A percentile compares a stretch with the other conserved stretches of the same genome.
These are phyloP conservation scores for Emys orbicularis DNA, from an alignment of 2,797 vertebrate genomes.

Conservation along the genomic window DNA sequence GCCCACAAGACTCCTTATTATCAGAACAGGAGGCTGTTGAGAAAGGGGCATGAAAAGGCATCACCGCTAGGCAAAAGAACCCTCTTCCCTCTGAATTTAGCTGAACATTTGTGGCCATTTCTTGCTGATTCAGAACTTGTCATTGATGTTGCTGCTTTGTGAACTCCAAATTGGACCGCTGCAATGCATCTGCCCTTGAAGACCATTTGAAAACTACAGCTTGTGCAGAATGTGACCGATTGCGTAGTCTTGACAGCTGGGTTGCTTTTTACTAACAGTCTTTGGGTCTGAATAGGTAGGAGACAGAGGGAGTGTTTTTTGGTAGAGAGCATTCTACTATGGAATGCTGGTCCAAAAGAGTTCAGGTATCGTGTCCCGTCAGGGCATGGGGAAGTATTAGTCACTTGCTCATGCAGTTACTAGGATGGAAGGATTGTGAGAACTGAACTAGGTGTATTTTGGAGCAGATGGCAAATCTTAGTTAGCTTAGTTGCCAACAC, in stretches of 20 bases:
- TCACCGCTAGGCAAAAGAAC: background rate
- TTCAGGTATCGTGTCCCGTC: constrained; percentile 69
- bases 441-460: background rate
- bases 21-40: background rate
- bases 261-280: constrained; percentile 51
- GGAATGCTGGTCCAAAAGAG: constrained; percentile 63
- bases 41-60: background rate
- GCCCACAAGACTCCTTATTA: background rate
- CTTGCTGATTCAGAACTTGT: constrained; percentile 35
- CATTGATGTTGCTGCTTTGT: background rate
- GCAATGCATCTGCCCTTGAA: constrained; percentile 50
- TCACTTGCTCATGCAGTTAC: constrained; percentile 67
- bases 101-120: background rate
- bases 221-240: background rate
- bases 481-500: constrained; percentile 63
- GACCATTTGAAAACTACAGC: constrained; percentile 31
- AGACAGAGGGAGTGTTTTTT: constrained; percentile 70
- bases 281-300: constrained; percentile 52
- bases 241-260: constrained; percentile 62
- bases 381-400: constrained; percentile 64
- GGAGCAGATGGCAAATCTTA: constrained; percentile 71
- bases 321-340: constrained; percentile 1
- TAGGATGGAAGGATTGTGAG: constrained; percentile 63
- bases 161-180: constrained; percentile 29
- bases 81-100: background rate